Percentiles rank a stretch among this genome's conserved stretches.
Conservation (phyloP, 1,140 invertebrate genomes). For the Hestina assimilis region DNA sequence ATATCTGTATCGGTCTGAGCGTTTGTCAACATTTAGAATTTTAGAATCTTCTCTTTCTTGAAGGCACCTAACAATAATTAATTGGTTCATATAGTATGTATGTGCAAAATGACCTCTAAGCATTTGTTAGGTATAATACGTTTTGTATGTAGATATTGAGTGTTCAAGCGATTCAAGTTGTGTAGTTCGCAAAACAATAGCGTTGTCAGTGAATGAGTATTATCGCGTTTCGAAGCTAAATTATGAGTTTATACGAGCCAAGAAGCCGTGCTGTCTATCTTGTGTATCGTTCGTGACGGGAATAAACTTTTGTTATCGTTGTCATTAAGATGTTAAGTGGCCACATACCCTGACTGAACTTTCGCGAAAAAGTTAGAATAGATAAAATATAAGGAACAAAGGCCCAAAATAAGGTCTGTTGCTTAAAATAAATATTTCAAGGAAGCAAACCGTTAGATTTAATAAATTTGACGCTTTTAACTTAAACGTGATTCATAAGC, state of each 20-base stretch:
- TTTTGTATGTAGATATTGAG: neutral
- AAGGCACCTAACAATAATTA: neutral
- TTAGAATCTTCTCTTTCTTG: neutral
- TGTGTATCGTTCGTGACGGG: conserved; percentile 36
- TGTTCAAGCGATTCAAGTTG: conserved; percentile 1
- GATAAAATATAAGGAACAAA: too few species aligned
- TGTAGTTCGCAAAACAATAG: conserved; percentile 42
- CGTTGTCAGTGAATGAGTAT: conserved; percentile 50
- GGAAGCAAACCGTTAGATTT: too few species aligned
- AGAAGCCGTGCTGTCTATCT: conserved; percentile 59
- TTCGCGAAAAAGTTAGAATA: too few species aligned
- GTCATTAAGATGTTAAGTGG: conserved; percentile 15
- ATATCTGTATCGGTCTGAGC: too few species aligned
- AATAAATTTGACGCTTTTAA: too few species aligned
- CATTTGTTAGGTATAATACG: neutral
- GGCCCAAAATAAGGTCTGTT: too few species aligned
- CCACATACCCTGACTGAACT: neutral
- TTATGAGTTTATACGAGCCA: conserved; percentile 46
- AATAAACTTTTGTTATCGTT: conserved; percentile 33
- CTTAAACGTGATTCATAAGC: too few species aligned
- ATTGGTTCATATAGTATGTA: too few species aligned
- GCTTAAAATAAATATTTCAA: too few species aligned
- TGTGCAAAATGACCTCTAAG: neutral
- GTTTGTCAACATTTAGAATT: too few species aligned
- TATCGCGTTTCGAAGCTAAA: conserved; percentile 50